Base-by-base conservation (phyloP, 2,113 vertebrate genomes). In the Perca fluviatilis region DNA sequence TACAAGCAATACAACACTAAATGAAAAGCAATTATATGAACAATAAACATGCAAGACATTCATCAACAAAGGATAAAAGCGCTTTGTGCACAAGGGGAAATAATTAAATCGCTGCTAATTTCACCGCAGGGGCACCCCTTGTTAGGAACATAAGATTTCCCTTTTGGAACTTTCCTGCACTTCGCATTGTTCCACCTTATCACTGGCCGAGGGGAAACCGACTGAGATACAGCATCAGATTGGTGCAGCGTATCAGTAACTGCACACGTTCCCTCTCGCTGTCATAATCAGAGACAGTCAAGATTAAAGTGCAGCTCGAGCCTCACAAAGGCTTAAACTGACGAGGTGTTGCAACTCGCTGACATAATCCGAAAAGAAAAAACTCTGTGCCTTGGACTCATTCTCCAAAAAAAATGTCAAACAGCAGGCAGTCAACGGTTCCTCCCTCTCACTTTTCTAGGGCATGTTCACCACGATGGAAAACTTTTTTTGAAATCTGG, bases 281-380 rank as follows among this genome's bases (percentile, higher is more conserved):
- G 76, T 19, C 13, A 82, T 86, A 85, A 89, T 86, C 86, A 80
- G 30, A 70, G 76, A 67, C 71, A 80, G 79, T 75, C 15, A 4
- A 78, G 86, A 85, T 88, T 84, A 82, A 88, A 89, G 78, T 1
- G 64, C 58, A 57, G 40, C 86, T 81, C 16, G 2, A 65, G 76
- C 64, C 40, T 65, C 82, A 63, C 50, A 40, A 78, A 85, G 67
- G 40, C 77, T 75, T 57, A 60, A 86, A 84, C 18, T 72, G 80
- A 88, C 80, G 47, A 66, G 66, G 57, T 79, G 66, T 36, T 74
- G 36, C 49, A 65, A 66, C 67, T 40, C 67, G 11, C 77, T 56
- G 69, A 70, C 78, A 84, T 69, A 63, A 73, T 56, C 72, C 9
- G 21, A 14, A 60, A 49, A 57, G n/a, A 15, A 64, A 60, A 60